Conservation (phyloP, 2,888 invertebrate genomes). For the Craniophora ligustri region DNA sequence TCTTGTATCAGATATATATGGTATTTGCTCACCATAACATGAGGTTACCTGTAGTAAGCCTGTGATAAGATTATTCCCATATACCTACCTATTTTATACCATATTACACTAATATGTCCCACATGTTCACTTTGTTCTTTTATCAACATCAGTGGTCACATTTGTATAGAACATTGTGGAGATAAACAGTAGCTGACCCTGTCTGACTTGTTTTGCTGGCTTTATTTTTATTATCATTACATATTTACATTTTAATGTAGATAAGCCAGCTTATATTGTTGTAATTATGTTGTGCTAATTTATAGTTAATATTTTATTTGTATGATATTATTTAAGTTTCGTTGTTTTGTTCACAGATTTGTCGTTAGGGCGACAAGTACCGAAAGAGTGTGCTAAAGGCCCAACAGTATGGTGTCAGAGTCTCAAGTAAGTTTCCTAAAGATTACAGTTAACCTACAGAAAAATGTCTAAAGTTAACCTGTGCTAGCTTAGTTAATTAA, state of each 20-base stretch:
- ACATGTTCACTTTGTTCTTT: slow-evolving; percentile 26
- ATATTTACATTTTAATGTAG: slow-evolving; percentile 30
- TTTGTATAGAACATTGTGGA: slow-evolving; percentile 18
- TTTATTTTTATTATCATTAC: slow-evolving; percentile 47
- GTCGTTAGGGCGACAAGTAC: slow-evolving; percentile 77
- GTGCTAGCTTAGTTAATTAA: too few species aligned
- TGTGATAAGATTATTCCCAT: background rate
- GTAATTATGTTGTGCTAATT: background rate
- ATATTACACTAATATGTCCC: background rate
- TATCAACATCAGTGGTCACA: slow-evolving; percentile 33
- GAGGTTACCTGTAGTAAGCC: too few species aligned
- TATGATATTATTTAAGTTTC: background rate
- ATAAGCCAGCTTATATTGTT: slow-evolving; percentile 30
- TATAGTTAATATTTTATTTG: background rate
- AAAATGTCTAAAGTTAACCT: too few species aligned
- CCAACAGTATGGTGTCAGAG: slow-evolving; percentile 81
- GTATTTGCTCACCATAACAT: too few species aligned
- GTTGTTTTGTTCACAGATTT: slow-evolving; percentile 69
- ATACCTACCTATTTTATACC: background rate
- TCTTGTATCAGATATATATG: too few species aligned
- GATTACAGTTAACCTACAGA: too few species aligned
- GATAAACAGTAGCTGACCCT: slow-evolving; percentile 55
- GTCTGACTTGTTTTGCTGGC: slow-evolving; percentile 40
- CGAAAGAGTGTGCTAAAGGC: slow-evolving; percentile 82
- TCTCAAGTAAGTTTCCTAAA: slow-evolving; percentile 78